A percentile compares a stretch with the other conserved stretches of the same genome.
phyloP scores from a whole-genome alignment of 2,113 vertebrate genomes.

The Cranoglanis bouderius region DNA sequence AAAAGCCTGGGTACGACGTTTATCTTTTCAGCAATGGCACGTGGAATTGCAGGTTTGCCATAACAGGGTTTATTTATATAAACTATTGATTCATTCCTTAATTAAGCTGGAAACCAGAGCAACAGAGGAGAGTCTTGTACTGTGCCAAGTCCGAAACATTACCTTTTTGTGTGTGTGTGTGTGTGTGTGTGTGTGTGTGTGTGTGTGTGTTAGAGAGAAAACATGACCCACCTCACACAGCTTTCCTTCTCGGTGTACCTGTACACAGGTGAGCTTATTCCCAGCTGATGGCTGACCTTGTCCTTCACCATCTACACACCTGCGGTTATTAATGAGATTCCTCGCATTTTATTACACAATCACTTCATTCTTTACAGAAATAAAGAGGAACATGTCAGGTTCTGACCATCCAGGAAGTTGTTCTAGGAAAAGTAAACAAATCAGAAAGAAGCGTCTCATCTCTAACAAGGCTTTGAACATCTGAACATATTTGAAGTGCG shows the following conservation, averaged over 20 bases:
- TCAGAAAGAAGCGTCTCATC: neutral
- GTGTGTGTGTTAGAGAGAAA: neutral
- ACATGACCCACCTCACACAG: neutral
- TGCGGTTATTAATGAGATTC: conserved; percentile 38
- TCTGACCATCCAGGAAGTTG: conserved; percentile 22
- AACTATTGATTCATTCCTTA: conserved; percentile 34
- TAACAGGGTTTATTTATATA: conserved; percentile 23
- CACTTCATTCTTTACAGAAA: neutral
- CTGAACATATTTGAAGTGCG: neutral
- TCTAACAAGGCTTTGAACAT: neutral
- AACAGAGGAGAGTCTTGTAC: neutral
- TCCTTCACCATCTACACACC: conserved; percentile 1
- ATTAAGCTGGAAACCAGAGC: neutral
- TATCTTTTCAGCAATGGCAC: neutral
- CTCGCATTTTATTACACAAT: conserved; percentile 26
- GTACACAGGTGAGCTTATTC: conserved; percentile 18
- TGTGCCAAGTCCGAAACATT: neutral
- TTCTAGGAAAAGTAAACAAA: neutral
- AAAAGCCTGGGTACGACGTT: neutral
- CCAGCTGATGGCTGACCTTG: conserved; percentile 6
- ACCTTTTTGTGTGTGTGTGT: conserved; percentile 1
- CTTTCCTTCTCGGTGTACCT: neutral
- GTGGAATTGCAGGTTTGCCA: neutral
- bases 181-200: neutral
- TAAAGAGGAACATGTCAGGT: neutral